A percentile compares a stretch with the other conserved stretches of the same genome.
Evolutionary conservation across 2,113 vertebrate species (phyloP).

Genomic region (Rousettus leschenaultii): DNA sequence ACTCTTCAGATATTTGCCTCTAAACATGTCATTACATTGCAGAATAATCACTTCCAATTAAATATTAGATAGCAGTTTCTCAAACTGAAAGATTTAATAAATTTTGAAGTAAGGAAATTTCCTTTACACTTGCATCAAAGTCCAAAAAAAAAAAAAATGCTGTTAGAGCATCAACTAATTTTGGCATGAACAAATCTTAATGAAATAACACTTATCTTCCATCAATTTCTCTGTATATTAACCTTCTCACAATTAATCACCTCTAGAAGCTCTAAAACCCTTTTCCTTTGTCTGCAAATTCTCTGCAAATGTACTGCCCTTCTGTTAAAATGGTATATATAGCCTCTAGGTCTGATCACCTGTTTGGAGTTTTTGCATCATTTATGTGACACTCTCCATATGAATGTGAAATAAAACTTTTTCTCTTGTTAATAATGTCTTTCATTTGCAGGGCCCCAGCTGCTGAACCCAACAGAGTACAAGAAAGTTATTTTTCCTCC

Average conservation of each 20-base stretch:
- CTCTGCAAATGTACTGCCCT: neutral
- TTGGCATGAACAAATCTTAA: neutral
- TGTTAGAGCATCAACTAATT: neutral
- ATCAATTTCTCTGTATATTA: neutral
- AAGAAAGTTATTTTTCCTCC: neutral
- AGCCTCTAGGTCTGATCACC: neutral
- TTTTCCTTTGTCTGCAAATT: neutral
- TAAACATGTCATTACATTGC: neutral
- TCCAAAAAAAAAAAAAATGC: neutral
- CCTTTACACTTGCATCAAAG: neutral
- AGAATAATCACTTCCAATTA: neutral
- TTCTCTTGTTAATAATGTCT: neutral
- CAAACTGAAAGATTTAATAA: no score
- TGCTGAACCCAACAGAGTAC: neutral
- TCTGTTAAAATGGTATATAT: neutral
- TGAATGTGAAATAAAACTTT: neutral
- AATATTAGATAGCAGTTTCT: neutral
- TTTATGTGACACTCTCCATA: neutral
- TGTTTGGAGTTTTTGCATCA: neutral
- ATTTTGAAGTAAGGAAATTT: neutral
- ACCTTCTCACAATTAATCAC: neutral
- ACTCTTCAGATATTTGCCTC: neutral
- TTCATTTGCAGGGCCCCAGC: neutral
- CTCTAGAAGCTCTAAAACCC: neutral
- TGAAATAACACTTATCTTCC: neutral